Evolutionary conservation across 2,888 invertebrate species (phyloP), one percentile per base, ranked within the genome.

Genomic region (Leucophenga maculata): DNA sequence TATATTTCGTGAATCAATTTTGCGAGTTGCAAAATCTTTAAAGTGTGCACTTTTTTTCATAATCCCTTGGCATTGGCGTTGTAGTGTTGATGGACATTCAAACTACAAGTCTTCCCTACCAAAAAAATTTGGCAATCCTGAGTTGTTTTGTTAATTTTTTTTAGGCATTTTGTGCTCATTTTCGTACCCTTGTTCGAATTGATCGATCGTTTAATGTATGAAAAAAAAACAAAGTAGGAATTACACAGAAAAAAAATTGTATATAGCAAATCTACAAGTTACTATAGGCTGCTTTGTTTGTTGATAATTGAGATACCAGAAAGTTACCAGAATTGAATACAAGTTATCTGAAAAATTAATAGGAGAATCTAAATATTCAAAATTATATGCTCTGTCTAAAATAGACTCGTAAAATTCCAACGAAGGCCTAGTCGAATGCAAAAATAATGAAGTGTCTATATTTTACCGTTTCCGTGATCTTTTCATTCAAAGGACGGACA

Each of bases 191-290:
- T 80, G 80, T 80, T 80, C 80, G 74, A 72, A 75, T 82, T 80
- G 80, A 80, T 80, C 80, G 80, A 80, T 80, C 83, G 80, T 78
- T 80, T 82, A 80, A 80, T 82, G 83, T 82, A 82, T 83, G 70
- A 71, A 72, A 69, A 71, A 72, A 69, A 71, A 57, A 9, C n/a
- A 9, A 9, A 32, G 4, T n/a, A 1, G n/a, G 32, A 32, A 16
- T 14, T 32, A 59, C 59, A 59, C 59, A n/a, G 32, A 31, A 16
- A 31, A 59, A 57, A 57, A 57, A 26, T 3, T 26, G 26, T 57
- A 20, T 13, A 9, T 18, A 18, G 57, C 14, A 67, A 59, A 79
- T 78, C 80, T 77, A 74, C 75, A 75, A 72, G 71, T n/a, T 72
- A 67, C 69, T 67, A 75, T n/a, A n/a, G n/a, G n/a, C n/a, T n/a